Percentiles rank a stretch among this genome's conserved stretches.
phyloP scores from a whole-genome alignment of 2,113 vertebrate genomes.

The Falco punctatus region DNA sequence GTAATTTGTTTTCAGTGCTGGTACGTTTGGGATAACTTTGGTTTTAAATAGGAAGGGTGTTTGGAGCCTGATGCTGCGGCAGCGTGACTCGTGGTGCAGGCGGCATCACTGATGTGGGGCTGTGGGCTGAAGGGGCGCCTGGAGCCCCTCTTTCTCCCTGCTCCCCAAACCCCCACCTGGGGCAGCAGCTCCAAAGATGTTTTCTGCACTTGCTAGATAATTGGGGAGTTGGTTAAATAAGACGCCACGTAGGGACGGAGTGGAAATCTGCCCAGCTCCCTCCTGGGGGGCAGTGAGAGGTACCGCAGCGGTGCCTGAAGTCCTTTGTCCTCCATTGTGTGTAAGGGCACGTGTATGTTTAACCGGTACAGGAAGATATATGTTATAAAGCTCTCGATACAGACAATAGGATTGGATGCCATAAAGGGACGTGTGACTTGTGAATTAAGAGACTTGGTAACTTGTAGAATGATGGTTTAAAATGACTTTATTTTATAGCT shows the following conservation, averaged over 20 bases:
- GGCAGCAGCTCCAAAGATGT: not conserved
- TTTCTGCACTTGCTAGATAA: not conserved
- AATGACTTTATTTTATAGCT: constrained; percentile 77
- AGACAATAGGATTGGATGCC: not conserved
- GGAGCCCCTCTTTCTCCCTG: not conserved
- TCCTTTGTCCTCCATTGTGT: not conserved
- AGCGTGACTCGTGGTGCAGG: rapidly evolving
- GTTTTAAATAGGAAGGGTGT: not conserved
- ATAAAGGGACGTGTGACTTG: constrained; percentile 47
- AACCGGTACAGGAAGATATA: not conserved
- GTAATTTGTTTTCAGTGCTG: not conserved
- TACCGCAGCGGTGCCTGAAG: not conserved
- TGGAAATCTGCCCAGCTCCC: not conserved
- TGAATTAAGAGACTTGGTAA: constrained; percentile 76
- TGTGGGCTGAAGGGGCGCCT: not conserved
- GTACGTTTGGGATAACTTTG: not conserved
- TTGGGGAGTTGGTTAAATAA: not conserved
- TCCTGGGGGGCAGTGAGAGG: not conserved
- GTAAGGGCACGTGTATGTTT: not conserved
- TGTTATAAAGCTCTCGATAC: not conserved
- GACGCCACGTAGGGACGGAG: rapidly evolving
- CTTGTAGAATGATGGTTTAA: constrained; percentile 59
- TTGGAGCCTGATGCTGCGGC: not conserved
- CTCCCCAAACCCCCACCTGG: not conserved
- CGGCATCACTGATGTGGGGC: rapidly evolving